Base-by-base conservation (phyloP, 2,888 invertebrate genomes). In the Gandaritis pyraliata region DNA sequence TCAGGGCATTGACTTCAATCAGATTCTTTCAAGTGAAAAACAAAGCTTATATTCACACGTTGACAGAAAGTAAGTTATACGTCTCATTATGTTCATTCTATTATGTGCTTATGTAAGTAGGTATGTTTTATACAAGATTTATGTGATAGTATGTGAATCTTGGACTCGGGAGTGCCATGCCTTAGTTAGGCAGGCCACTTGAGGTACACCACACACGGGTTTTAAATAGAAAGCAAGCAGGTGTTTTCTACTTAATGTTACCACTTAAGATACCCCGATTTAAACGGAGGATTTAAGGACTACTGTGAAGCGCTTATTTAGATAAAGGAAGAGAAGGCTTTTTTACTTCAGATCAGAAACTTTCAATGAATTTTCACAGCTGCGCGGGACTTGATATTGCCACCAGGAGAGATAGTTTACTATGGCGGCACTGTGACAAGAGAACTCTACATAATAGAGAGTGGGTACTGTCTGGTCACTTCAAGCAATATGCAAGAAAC, bases 351-450 rank as follows among this genome's bases (percentile, higher is more conserved):
- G n/a, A n/a, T 29, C 29, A 29, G 29, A 29, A 29, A 29, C 29
- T 29, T 4, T 29, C 29, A 29, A 29, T 29, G 6, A 2, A n/a
- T 15, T 13, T 49, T 49, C 38, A 45, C 70, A 91, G 91, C 83
- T 64, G 89, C 91, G 38, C 82, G 78, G 61, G 90, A 92, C 46
- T 83, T 90, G 56, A 86, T 93, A 41, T 76, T 93, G 15, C 93
- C 93, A 30, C 93, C 93, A 2, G 87, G 88, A 4, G 93, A 93
- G 80, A 90, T 92, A 64, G 90, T 93, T 8, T 92, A 88, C 71
- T 93, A 93, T 69, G 88, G 88, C 4, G 93, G 93, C 7, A 92
- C 91, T 11, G 85, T 92, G 7, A 87, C 91, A 23, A 84, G 93
- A 69, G 93, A 93, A 64, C 77, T 93, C 50, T 93, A 93, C 65